These are phyloP conservation scores for Siniperca undulata DNA, from an alignment of 2,797 vertebrate species.

Conservation along the genomic window DNA sequence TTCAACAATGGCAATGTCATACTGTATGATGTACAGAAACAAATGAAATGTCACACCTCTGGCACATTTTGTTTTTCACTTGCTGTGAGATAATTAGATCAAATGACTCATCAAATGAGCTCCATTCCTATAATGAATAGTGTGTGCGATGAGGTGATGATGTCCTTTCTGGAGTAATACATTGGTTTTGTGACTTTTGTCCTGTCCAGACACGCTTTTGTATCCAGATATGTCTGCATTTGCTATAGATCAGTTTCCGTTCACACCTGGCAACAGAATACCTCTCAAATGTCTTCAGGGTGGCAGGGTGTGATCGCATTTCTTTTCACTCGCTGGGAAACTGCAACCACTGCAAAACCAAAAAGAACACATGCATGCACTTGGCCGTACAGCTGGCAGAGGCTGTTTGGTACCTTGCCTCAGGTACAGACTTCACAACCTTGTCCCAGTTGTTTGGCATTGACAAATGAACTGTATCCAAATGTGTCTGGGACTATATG, in stretches of 20 bases:
- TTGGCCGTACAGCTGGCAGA: conserved; percentile 47
- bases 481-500: conserved; percentile 39
- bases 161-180: conserved; percentile 7
- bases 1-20: conserved; percentile 25
- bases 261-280: conserved; percentile 23
- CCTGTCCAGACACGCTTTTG: neutral
- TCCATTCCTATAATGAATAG: conserved; percentile 11
- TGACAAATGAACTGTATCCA: conserved; percentile 64
- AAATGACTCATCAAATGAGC: conserved; percentile 26
- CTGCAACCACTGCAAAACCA: conserved; percentile 30
- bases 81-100: conserved; percentile 54
- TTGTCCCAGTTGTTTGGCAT: conserved; percentile 72
- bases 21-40: conserved; percentile 33
- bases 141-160: conserved; percentile 20
- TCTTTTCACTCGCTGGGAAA: conserved; percentile 13
- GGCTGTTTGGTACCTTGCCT: conserved; percentile 48
- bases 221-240: conserved; percentile 8
- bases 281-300: conserved; percentile 5
- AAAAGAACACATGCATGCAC: neutral
- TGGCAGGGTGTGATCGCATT: conserved; percentile 14
- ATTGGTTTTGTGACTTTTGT: neutral
- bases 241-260: conserved; percentile 15
- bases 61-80: conserved; percentile 50
- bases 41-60: conserved; percentile 66
- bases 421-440: conserved; percentile 64